A percentile compares a stretch with the other conserved stretches of the same genome.
Conservation (phyloP, 1,140 invertebrate species). For the Drosophila eugracilis region DNA sequence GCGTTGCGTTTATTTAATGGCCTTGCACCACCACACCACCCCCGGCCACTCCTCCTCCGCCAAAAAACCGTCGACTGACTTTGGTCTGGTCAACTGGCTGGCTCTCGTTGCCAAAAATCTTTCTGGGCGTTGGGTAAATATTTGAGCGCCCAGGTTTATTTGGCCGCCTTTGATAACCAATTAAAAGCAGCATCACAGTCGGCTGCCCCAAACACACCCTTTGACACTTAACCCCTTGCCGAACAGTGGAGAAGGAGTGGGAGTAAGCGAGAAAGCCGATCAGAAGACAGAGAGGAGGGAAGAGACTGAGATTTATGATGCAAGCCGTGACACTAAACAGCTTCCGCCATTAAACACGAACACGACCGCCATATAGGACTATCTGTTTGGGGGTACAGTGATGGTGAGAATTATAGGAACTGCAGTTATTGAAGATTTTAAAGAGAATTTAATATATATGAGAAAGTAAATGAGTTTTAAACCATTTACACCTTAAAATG, state of each 20-base stretch:
- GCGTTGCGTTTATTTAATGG: conserved; percentile 75
- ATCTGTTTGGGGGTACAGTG: not conserved
- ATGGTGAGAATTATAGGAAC: not conserved
- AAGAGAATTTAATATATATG: too few relatives aligned
- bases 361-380: conserved; percentile 50
- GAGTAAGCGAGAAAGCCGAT: not conserved
- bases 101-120: conserved; percentile 49
- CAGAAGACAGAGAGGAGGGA: not conserved
- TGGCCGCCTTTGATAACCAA: conserved; percentile 58
- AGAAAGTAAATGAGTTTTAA: too few relatives aligned
- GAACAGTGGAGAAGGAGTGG: not conserved
- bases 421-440: too few relatives aligned
- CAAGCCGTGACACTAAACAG: conserved; percentile 77
- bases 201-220: conserved; percentile 55
- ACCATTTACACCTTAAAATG: too few relatives aligned
- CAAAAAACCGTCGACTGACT: conserved; percentile 4
- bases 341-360: conserved; percentile 80
- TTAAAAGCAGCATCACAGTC: conserved; percentile 55
- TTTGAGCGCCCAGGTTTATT: conserved; percentile 54
- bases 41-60: conserved; percentile 1
- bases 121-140: conserved; percentile 53
- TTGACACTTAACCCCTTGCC: conserved; percentile 48
- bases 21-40: conserved; percentile 21
- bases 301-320: conserved; percentile 63
- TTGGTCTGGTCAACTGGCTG: conserved; percentile 48